Evolutionary conservation across 2,797 vertebrate genomes (phyloP).

Genomic region (Staurois parvus): DNA sequence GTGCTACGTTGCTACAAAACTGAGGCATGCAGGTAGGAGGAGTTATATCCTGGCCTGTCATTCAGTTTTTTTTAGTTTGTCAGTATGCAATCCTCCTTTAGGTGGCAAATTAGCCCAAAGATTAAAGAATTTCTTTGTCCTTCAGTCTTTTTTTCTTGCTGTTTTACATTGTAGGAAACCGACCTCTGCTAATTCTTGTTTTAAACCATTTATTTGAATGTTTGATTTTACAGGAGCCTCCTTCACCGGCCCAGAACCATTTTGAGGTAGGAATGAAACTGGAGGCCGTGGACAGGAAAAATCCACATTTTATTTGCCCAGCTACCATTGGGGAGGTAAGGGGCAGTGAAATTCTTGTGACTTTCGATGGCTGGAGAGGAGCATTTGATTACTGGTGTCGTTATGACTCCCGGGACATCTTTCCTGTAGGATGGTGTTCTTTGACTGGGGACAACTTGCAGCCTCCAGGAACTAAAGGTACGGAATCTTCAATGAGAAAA

Average conservation of each 20-base stretch:
- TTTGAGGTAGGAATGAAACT: constrained; percentile 98
- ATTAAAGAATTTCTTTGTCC: no score
- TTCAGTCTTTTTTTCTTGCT: no score
- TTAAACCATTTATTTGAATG: neutral
- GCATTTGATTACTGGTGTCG: constrained; percentile 99
- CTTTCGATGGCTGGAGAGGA: constrained; percentile 98
- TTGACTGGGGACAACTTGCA: constrained; percentile 98
- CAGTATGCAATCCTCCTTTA: no score
- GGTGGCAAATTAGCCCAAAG: no score
- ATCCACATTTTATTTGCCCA: constrained; percentile 98
- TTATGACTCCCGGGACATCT: constrained; percentile 97
- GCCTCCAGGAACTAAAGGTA: constrained; percentile 97
- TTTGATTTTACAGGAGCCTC: constrained; percentile 88
- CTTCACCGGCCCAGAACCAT: constrained; percentile 93
- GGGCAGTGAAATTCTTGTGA: constrained; percentile 96
- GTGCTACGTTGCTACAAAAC: no score
- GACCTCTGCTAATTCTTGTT: neutral
- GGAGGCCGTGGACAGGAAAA: constrained; percentile 98
- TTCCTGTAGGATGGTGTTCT: constrained; percentile 96
- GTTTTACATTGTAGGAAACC: no score
- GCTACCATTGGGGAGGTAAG: constrained; percentile 96
- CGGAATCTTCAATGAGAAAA: no score
- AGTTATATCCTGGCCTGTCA: no score
- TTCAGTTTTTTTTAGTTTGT: no score
- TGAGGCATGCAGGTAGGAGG: no score